Percentiles rank a stretch among this genome's conserved stretches.
Conservation (phyloP, 2,888 invertebrate genomes). For the Rhagonycha fulva region DNA sequence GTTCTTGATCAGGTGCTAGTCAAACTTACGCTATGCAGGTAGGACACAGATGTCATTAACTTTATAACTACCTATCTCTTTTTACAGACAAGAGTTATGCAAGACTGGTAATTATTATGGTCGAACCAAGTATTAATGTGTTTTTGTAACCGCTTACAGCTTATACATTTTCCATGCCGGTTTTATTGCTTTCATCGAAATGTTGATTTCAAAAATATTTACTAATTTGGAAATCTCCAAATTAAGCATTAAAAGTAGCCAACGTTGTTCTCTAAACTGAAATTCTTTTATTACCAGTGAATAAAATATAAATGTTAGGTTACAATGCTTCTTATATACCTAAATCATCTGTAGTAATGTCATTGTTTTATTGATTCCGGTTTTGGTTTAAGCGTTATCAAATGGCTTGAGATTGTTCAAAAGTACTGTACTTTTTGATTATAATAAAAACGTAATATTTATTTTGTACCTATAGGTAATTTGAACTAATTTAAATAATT, state of each 20-base stretch:
- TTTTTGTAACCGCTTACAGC: slow-evolving; percentile 16
- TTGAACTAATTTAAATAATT: no score
- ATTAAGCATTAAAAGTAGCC: no score
- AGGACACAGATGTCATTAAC: slow-evolving; percentile 27
- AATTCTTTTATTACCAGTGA: no score
- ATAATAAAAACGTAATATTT: not conserved
- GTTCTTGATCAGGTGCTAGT: slow-evolving; percentile 12
- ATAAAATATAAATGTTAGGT: no score
- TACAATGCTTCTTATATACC: not conserved
- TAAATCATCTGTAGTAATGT: not conserved
- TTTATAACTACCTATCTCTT: slow-evolving; percentile 16
- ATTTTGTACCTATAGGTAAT: no score
- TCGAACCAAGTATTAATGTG: slow-evolving; percentile 24
- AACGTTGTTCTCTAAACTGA: no score
- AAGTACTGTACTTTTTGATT: not conserved
- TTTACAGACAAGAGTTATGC: slow-evolving; percentile 10
- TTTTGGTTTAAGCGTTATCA: not conserved
- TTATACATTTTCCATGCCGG: not conserved
- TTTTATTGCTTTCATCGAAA: not conserved
- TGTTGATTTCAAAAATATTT: not conserved
- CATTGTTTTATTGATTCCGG: not conserved
- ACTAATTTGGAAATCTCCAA: no score
- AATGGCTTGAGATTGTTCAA: not conserved
- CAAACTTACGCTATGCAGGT: slow-evolving; percentile 23
- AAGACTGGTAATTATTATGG: slow-evolving; percentile 14